phyloP scores from a whole-genome alignment of 2,888 invertebrate species.

The Busseola fusca region DNA sequence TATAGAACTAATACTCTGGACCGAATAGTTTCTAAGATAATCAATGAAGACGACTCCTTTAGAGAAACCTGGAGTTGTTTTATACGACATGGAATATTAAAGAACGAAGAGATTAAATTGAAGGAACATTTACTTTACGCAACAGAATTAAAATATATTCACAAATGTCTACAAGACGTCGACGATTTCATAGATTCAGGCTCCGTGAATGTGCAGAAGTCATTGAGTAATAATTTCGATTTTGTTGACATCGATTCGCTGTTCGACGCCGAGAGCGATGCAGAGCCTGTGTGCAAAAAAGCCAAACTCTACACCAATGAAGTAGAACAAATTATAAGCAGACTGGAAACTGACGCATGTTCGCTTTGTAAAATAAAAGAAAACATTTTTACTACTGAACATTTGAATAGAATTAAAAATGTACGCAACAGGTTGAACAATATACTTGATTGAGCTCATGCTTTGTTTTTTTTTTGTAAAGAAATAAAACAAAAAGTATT shows the following conservation, averaged over 20 bases:
- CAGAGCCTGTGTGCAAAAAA: conserved; percentile 77
- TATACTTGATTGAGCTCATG: conserved; percentile 68
- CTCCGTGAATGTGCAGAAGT: conserved; percentile 42
- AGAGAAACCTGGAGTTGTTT: conserved; percentile 64
- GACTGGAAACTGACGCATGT: conserved; percentile 72
- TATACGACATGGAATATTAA: conserved; percentile 42
- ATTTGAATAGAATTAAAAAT: conserved; percentile 70
- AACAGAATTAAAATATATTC: conserved; percentile 61
- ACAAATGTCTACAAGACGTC: conserved; percentile 70
- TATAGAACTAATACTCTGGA: conserved; percentile 60
- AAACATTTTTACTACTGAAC: conserved; percentile 67
- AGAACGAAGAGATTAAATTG: conserved; percentile 32
- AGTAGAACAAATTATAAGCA: conserved; percentile 69
- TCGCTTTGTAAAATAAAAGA: conserved; percentile 71
- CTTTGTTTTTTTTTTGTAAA: conserved; percentile 43
- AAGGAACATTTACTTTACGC: conserved; percentile 58
- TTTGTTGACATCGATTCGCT: conserved; percentile 76
- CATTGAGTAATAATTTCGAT: conserved; percentile 75
- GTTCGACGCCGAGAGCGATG: conserved; percentile 70
- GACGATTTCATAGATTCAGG: conserved; percentile 23
- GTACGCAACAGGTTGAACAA: conserved; percentile 74
- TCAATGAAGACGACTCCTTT: conserved; percentile 62
- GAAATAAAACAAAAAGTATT: conserved; percentile 81
- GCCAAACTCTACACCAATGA: conserved; percentile 71
- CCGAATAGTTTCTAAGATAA: conserved; percentile 59